Percentiles rank a stretch among this genome's conserved stretches.
Evolutionary conservation across 2,113 vertebrate genomes (phyloP).

Genomic region (Lathamus discolor): DNA sequence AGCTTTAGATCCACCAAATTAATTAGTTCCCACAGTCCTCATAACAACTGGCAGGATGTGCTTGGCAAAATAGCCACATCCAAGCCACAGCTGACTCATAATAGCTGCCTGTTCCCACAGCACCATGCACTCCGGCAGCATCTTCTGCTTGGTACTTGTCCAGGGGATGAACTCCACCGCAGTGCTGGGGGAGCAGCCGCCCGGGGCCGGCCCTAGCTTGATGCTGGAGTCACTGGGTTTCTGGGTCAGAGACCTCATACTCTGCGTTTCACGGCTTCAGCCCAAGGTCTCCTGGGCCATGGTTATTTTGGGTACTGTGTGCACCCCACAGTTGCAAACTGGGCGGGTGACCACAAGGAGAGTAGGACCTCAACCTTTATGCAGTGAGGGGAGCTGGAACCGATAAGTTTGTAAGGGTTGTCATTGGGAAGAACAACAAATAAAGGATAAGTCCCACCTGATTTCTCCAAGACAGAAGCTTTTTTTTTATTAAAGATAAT

Average conservation of each 20-base stretch:
- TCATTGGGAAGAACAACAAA: neutral
- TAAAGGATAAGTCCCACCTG: conserved; percentile 46
- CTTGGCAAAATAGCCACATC: neutral
- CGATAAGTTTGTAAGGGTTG: neutral
- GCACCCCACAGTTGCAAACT: neutral
- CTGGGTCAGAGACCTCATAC: neutral
- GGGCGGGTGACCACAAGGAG: neutral
- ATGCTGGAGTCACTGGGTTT: neutral
- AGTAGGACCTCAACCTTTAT: neutral
- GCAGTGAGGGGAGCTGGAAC: neutral
- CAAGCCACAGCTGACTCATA: neutral
- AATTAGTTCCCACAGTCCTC: conserved; percentile 20
- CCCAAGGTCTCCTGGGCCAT: neutral
- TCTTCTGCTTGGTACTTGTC: neutral
- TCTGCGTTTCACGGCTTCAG: neutral
- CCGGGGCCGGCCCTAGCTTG: neutral
- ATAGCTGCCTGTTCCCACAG: conserved; percentile 11
- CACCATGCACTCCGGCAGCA: neutral
- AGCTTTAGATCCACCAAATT: conserved; percentile 7
- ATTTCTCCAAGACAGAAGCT: conserved; percentile 80
- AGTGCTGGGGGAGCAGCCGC: neutral
- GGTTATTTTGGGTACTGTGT: neutral
- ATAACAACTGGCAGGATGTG: conserved; percentile 5
- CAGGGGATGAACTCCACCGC: neutral
- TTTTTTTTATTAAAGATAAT: conserved; percentile 71